Evolutionary conservation across 2,797 vertebrate species (phyloP).

Genomic region (Numenius phaeopus): DNA sequence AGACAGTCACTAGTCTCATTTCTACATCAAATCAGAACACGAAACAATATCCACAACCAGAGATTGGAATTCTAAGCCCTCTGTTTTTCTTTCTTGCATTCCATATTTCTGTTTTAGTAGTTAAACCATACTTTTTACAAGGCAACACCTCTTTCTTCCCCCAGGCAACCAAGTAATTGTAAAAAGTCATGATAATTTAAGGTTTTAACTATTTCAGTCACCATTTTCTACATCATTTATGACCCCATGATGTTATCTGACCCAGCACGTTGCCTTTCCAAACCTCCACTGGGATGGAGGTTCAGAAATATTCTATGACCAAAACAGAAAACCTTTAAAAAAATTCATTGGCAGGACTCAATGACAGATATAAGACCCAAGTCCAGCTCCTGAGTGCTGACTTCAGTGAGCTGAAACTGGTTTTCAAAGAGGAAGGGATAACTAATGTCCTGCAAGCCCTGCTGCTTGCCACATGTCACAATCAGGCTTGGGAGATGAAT

Average conservation of each 20-base stretch:
- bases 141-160: background rate
- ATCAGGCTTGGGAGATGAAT: background rate
- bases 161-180: background rate
- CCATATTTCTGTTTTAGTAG: background rate
- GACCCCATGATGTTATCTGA: background rate
- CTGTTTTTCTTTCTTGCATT: background rate
- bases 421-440: background rate
- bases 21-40: background rate
- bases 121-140: background rate
- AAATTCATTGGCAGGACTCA: background rate
- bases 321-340: background rate
- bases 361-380: background rate
- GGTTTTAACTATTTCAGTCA: background rate
- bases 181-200: background rate
- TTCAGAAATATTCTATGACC: background rate
- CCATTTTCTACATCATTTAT: background rate
- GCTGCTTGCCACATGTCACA: background rate
- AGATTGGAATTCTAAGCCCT: background rate
- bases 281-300: background rate
- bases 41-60: background rate
- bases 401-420: background rate
- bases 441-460: background rate
- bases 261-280: background rate
- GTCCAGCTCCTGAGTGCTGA: background rate
- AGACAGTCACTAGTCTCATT: background rate